Evolutionary conservation across 2,797 vertebrate genomes (phyloP).

Genomic region (Cynodonichthys magdalenae): DNA sequence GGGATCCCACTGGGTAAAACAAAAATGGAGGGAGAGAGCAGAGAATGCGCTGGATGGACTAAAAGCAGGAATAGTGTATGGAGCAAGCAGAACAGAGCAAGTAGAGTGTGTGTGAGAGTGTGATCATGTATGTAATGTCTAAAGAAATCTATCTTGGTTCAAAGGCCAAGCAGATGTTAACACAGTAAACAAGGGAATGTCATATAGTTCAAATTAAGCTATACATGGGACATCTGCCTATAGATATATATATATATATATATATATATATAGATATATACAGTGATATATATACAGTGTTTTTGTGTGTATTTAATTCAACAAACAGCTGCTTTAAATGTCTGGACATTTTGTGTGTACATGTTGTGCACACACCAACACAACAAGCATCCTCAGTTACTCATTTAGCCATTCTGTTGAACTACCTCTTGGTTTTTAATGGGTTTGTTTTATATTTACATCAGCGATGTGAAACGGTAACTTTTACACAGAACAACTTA

Average conservation of each 20-base stretch:
- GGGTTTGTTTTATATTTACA: conserved; percentile 73
- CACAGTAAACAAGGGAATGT: conserved; percentile 65
- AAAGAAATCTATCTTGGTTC: conserved; percentile 47
- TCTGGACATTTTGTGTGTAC: conserved; percentile 65
- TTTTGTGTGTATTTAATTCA: conserved; percentile 75
- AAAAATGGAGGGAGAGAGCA: conserved; percentile 39
- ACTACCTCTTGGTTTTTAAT: conserved; percentile 78
- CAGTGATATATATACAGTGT: conserved; percentile 43
- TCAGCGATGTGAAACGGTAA: conserved; percentile 63
- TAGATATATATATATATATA: conserved; percentile 32
- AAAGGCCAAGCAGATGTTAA: conserved; percentile 55
- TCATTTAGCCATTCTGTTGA: conserved; percentile 78
- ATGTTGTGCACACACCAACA: conserved; percentile 43
- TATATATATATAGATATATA: conserved; percentile 17
- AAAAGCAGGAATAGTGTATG: conserved; percentile 39
- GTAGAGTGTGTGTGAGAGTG: conserved; percentile 15
- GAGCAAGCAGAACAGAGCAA: conserved; percentile 34
- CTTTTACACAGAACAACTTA: conserved; percentile 61
- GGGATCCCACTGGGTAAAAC: conserved; percentile 74
- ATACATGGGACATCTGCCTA: conserved; percentile 66
- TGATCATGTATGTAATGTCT: conserved; percentile 39
- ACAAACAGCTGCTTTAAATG: conserved; percentile 74
- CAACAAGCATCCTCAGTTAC: conserved; percentile 71
- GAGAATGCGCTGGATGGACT: conserved; percentile 58
- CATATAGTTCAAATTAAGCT: conserved; percentile 57